Evolutionary conservation across 1,140 invertebrate species (phyloP), one percentile per base, ranked within the genome.

Genomic region (Calliopsis andreniformis): DNA sequence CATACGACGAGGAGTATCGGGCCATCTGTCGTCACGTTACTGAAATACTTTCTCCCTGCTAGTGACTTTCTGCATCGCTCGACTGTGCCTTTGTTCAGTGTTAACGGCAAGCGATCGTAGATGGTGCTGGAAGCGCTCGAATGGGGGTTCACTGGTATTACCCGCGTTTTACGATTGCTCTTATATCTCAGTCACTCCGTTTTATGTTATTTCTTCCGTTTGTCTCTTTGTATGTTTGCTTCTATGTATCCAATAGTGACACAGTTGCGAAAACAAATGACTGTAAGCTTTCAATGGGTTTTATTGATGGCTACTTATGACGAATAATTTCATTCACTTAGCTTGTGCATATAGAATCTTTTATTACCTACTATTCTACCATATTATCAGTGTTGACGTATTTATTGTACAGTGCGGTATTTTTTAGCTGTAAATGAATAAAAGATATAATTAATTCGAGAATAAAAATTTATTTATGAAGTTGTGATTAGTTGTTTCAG

Each of bases 11-110:
- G 30, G 76, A 75, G 64, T 61, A 62, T 61, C 68, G 69, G 80
- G 89, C 84, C 89, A 90, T 91, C 90, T 91, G 86, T 87, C 82
- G 87, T 85, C 75, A 71, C n/a, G 32, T 51, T 39, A 55, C 75
- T 56, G 86, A 89, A 90, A 86, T 86, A 75, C 75, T 66, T 66
- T 73, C 64, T 16, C 7, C 49, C 12, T 7, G 10, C 61, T 59
- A 55, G 35, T 10, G 73, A 62, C 70, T 69, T 64, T 35, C 64
- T 53, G 63, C 42, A 43, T 71, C 83, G 80, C 80, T 83, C 82
- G 79, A 87, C 82, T 82, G 58, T 45, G 39, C 59, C 82, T 86
- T 77, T 63, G 32, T 56, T 71, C 66, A 28, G 47, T 63, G 83
- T 76, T 87, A 81, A 59, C 25, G 18, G n/a, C 53, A 49, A 18